A percentile compares a stretch with the other conserved stretches of the same genome.
phyloP scores from a whole-genome alignment of 92 coral and sea anemone species.

The Porites divaricata region DNA sequence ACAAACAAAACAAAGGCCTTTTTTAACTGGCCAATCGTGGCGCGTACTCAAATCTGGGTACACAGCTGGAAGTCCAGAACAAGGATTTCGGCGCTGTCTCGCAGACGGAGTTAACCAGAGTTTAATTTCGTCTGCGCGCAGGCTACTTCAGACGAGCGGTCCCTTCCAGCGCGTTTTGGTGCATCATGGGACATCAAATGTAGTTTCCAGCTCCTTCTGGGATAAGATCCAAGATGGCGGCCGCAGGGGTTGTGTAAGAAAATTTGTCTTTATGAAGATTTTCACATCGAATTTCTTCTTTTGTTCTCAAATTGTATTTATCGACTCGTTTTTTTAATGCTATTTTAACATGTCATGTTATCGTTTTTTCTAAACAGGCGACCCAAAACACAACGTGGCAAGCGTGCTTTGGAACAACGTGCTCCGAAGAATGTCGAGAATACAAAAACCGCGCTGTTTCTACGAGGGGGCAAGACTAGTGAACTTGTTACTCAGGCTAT shows the following conservation, averaged over 20 bases:
- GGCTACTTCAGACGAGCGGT: too few species aligned
- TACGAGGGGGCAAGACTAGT: conserved; percentile 97
- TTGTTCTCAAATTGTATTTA: too few species aligned
- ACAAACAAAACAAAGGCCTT: too few species aligned
- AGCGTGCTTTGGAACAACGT: conserved; percentile 74
- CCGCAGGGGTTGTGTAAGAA: conserved; percentile 56
- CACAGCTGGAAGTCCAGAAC: too few species aligned
- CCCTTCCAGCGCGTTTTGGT: too few species aligned
- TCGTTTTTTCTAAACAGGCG: conserved; percentile 51
- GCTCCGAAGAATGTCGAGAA: conserved; percentile 83
- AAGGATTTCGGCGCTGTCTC: too few species aligned
- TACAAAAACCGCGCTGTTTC: conserved; percentile 86
- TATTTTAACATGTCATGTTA: too few species aligned
- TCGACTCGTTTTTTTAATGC: too few species aligned
- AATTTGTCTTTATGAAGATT: background rate
- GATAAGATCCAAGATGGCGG: conserved; percentile 62
- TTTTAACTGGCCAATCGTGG: too few species aligned
- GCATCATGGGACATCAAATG: background rate
- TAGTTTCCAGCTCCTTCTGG: conserved; percentile 23
- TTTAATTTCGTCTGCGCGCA: too few species aligned
- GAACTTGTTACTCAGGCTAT: conserved; percentile 88
- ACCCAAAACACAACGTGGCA: conserved; percentile 93
- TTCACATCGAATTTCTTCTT: background rate
- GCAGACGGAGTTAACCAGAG: too few species aligned
- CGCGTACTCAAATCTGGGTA: too few species aligned